Conservation (phyloP, 2,888 invertebrate species). For the Rhamphomyia laevipes region DNA sequence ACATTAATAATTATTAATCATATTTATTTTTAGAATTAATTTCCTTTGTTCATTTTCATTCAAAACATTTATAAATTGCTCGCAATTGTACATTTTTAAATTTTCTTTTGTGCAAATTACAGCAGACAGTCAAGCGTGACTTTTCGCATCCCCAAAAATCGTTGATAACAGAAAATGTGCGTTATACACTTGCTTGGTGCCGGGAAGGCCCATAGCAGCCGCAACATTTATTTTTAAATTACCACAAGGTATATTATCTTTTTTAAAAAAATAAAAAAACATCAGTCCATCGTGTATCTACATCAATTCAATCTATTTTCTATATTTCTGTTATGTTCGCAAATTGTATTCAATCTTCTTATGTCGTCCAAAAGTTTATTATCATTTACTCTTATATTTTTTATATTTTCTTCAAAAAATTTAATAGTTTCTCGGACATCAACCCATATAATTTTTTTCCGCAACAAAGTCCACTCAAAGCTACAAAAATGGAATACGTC, state of each 20-base stretch:
- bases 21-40: not conserved
- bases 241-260: not conserved
- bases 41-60: not conserved
- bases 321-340: not conserved
- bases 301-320: not conserved
- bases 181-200: slow-evolving; percentile 4
- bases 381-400: not conserved
- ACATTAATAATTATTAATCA: not conserved
- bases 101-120: too few relatives aligned
- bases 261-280: not conserved
- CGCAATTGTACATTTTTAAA: too few relatives aligned
- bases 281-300: not conserved
- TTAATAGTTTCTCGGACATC: not conserved
- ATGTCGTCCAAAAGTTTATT: not conserved
- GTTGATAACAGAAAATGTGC: not conserved
- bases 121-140: not conserved
- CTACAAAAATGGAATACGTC: not conserved
- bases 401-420: not conserved
- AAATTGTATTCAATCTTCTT: not conserved
- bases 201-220: slow-evolving; percentile 4
- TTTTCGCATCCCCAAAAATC: not conserved
- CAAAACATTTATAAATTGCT: not conserved
- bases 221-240: slow-evolving; percentile 5
- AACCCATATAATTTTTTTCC: not conserved
- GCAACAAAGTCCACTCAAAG: not conserved